A percentile compares a stretch with the other conserved stretches of the same genome.
Evolutionary conservation across 2,113 vertebrate species (phyloP).

Genomic region (Otolemur garnettii): DNA sequence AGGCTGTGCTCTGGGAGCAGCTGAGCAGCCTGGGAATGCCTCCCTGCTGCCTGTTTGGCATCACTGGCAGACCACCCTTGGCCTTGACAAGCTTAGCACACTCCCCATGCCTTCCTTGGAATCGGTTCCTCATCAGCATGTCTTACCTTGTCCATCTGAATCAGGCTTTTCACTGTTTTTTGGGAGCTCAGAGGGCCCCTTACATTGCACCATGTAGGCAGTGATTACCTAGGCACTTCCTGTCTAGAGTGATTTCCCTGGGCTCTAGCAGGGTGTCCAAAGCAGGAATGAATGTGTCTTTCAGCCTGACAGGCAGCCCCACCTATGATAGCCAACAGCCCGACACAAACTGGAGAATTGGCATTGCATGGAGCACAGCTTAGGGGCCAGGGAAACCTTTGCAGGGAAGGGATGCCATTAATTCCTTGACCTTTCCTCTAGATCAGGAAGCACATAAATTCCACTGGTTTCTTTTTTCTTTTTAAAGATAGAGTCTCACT

Average conservation of each 20-base stretch:
- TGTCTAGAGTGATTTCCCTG: too few species aligned
- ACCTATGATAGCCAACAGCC: fast-evolving
- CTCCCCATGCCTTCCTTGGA: fast-evolving
- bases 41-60: neutral
- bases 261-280: neutral
- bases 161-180: neutral
- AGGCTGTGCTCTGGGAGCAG: neutral
- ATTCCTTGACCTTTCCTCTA: neutral
- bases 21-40: neutral
- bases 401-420: too few species aligned
- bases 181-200: neutral
- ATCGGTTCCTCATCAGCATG: neutral
- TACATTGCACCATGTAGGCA: fast-evolving
- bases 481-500: too few species aligned
- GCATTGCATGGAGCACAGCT: neutral
- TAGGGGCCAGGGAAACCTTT: neutral
- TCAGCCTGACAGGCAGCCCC: neutral
- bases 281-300: neutral
- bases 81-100: neutral
- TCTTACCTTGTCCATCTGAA: neutral
- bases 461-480: neutral
- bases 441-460: neutral
- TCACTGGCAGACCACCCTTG: neutral
- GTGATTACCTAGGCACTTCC: fast-evolving
- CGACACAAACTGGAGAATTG: neutral